These are phyloP conservation scores for Alexandromys oeconomus DNA, from an alignment of 2,797 vertebrate species.

Conservation along the genomic window DNA sequence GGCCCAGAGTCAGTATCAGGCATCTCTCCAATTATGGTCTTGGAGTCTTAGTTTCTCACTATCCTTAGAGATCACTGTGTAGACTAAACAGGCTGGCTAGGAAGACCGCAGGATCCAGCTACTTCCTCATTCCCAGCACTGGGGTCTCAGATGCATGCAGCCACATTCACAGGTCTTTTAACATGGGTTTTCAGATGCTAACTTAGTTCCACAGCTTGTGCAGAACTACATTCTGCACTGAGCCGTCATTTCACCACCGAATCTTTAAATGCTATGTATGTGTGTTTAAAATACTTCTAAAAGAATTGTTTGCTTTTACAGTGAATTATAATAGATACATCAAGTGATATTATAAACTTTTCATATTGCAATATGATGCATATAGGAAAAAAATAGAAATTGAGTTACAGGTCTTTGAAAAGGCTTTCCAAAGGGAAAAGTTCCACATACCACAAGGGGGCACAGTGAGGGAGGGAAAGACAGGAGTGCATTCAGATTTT, in stretches of 20 bases:
- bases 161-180: not conserved
- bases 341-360: not conserved
- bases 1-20: not conserved
- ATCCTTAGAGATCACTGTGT: not conserved
- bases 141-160: not conserved
- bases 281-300: not conserved
- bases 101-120: not conserved
- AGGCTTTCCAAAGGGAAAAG: constrained; percentile 46
- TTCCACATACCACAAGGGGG: constrained; percentile 87
- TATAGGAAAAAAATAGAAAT: not conserved
- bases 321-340: not conserved
- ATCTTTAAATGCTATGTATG: not conserved
- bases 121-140: not conserved
- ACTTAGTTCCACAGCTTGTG: not conserved
- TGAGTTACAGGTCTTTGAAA: not conserved
- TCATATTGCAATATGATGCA: not conserved
- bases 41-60: not conserved
- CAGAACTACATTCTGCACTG: not conserved
- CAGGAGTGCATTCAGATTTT: not conserved
- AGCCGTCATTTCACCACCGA: not conserved
- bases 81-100: not conserved
- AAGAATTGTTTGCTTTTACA: not conserved
- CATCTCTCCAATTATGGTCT: not conserved
- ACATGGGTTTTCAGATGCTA: not conserved
- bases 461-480: constrained; percentile 81